Evolutionary conservation across 1,140 invertebrate genomes (phyloP).

Genomic region (Araneus ventricosus): DNA sequence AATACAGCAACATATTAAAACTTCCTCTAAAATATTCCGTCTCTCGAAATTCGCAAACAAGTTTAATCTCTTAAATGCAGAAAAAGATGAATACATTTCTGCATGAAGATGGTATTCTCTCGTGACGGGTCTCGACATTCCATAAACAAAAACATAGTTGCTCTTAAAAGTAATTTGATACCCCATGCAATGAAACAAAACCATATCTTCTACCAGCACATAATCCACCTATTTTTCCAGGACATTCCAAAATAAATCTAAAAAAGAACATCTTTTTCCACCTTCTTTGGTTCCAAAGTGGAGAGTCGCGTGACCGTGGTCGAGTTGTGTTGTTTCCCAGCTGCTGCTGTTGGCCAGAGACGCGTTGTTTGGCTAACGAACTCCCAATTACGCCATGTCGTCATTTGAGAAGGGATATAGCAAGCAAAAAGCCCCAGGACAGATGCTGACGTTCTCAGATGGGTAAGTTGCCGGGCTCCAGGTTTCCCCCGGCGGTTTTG

Average conservation of each 20-base stretch:
- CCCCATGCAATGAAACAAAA: not conserved
- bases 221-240: not conserved
- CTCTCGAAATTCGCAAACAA: too few relatives aligned
- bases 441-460: constrained; percentile 53
- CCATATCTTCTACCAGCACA: not conserved
- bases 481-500: not conserved
- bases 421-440: constrained; percentile 32
- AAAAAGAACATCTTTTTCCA: not conserved
- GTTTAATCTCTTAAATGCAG: too few relatives aligned
- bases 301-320: constrained; percentile 20
- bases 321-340: constrained; percentile 17
- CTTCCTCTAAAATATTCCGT: too few relatives aligned
- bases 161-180: not conserved
- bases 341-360: not conserved
- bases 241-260: not conserved
- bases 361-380: constrained; percentile 54
- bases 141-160: not conserved
- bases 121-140: too few relatives aligned
- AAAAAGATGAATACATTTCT: too few relatives aligned
- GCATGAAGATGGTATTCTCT: too few relatives aligned
- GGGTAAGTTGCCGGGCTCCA: too few relatives aligned
- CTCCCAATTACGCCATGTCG: constrained; percentile 30
- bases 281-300: constrained; percentile 26
- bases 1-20: too few relatives aligned
- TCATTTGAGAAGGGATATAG: constrained; percentile 15